Base-by-base conservation (phyloP, 2,113 vertebrate genomes). In the Thamnaconus septentrionalis region DNA sequence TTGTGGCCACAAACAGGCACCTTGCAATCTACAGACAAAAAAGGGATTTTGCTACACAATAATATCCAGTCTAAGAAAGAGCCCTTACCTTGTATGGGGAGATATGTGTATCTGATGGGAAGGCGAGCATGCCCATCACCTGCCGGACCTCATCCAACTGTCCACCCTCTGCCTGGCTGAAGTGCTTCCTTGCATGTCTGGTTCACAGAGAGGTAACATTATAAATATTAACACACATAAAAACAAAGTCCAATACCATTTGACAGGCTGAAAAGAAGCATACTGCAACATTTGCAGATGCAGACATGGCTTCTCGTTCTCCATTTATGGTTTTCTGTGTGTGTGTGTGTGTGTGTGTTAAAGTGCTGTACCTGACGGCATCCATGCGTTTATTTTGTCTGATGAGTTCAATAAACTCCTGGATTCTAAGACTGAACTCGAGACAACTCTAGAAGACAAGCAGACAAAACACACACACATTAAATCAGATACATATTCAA, bases 91-190 rank as follows among this genome's bases (percentile, higher is more conserved):
- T 98, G 84, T 99, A 99, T 8, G 97, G 97, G 9, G 96, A 98
- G 85, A 99, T 98, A 60, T 99, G 97, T 9, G 97, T 99, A 76
- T 99, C 97, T 3, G 97, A 98, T 41, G 97, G 97, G 84, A 99
- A 99, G 61, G 97, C 97, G 90, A 99, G 87, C 97, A 99, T 99
- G 68, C 97, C 97, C 97, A 99, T 99, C 91, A 96, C 97, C 89
- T 98, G 97, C 62, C 96, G 94, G 53, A 99, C 97, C 80, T 99
- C 97, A 56, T 99, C 97, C 92, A 99, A 78, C 90, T 99, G 97
- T 61, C 95, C 95, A 0, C 97, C 97, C 68, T 99, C 97, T 31
- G 97, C 97, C 84, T 98, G 96, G 71, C 97, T 98, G 92, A 99
- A 98, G 83, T 99, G 97, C 84, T 98, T 99, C 69, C 97, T 93